These are phyloP conservation scores for Enteromius thamalakanensis DNA, from an alignment of 2,797 vertebrate genomes.

Conservation along the genomic window DNA sequence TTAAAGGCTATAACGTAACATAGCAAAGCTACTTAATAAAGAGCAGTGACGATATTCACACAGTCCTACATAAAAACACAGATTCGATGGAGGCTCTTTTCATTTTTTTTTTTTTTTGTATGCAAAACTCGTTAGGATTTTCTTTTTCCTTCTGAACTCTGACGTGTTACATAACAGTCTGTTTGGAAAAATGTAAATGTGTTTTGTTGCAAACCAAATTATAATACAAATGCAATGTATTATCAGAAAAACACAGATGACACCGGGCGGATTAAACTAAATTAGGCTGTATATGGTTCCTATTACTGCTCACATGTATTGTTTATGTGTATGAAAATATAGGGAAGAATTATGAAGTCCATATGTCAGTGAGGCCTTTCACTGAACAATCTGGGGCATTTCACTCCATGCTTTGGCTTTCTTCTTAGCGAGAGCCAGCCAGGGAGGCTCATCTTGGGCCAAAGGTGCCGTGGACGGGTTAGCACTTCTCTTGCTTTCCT, in stretches of 20 bases:
- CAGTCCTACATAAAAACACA: conserved; percentile 5
- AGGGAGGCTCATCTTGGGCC: conserved; percentile 83
- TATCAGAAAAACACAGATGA: neutral
- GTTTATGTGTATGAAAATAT: neutral
- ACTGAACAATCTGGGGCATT: conserved; percentile 87
- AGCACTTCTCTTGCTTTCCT: conserved; percentile 67
- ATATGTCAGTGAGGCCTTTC: conserved; percentile 50
- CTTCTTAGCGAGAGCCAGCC: conserved; percentile 93
- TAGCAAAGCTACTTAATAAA: conserved; percentile 42
- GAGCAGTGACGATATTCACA: conserved; percentile 9
- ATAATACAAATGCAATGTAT: neutral
- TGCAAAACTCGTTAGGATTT: neutral
- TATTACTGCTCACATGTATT: neutral
- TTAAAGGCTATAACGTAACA: conserved; percentile 36
- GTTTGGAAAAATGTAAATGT: neutral
- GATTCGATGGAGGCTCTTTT: neutral
- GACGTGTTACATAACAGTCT: neutral
- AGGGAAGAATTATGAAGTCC: neutral
- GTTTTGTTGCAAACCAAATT: neutral
- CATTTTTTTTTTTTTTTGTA: neutral
- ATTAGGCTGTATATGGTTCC: neutral
- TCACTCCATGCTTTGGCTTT: conserved; percentile 95
- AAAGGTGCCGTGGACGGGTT: conserved; percentile 64
- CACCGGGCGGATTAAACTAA: neutral
- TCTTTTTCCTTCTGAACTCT: neutral